phyloP scores from a whole-genome alignment of 2,888 invertebrate species.

The Zele albiditarsus region DNA sequence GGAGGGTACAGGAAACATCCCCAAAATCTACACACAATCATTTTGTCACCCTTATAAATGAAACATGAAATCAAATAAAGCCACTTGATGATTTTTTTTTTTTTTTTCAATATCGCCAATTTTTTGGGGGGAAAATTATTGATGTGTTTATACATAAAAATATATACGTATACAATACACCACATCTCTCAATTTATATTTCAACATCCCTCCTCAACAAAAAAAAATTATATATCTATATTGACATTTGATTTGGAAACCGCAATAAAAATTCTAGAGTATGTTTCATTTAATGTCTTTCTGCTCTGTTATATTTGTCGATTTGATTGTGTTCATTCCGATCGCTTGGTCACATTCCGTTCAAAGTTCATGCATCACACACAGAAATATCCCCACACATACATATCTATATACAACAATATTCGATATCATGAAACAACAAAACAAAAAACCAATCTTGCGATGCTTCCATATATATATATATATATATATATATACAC shows the following conservation, averaged over 20 bases:
- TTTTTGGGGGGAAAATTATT: no score
- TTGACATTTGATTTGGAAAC: constrained; percentile 23
- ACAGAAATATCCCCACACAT: background rate
- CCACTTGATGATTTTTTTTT: no score
- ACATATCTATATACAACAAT: background rate
- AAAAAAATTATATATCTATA: background rate
- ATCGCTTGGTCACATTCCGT: constrained; percentile 12
- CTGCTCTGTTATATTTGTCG: constrained; percentile 1
- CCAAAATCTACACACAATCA: no score
- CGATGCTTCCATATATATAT: background rate
- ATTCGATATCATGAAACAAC: constrained; percentile 13
- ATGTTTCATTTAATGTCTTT: constrained; percentile 45
- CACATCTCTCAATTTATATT: no score
- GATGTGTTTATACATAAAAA: no score
- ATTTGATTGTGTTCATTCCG: constrained; percentile 17
- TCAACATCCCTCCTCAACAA: background rate
- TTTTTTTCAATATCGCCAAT: no score
- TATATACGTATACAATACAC: no score
- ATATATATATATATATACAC: no score
- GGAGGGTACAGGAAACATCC: no score
- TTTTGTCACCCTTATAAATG: no score
- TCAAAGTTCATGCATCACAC: background rate
- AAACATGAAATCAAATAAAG: no score
- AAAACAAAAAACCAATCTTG: background rate
- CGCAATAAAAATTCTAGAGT: constrained; percentile 61